Evolutionary conservation across 2,888 invertebrate species (phyloP).

Genomic region (Coecobrya sp.): DNA sequence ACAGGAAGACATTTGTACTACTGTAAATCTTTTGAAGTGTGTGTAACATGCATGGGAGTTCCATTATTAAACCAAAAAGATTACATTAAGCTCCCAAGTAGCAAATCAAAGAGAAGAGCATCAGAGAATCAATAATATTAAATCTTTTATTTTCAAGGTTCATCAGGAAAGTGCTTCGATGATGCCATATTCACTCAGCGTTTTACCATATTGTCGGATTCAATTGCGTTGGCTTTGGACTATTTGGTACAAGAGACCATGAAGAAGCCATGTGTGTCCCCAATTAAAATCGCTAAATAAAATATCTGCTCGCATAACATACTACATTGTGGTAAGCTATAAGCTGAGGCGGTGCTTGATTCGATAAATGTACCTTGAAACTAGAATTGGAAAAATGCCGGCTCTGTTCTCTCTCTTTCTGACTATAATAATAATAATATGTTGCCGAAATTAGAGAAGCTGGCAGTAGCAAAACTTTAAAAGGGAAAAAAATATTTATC

Average conservation of each 20-base stretch:
- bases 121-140: conserved; percentile 64
- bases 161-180: conserved; percentile 67
- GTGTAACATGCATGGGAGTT: conserved; percentile 29
- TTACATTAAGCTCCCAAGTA: conserved; percentile 63
- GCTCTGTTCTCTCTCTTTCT: conserved; percentile 29
- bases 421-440: too few relatives aligned
- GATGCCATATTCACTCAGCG: not conserved
- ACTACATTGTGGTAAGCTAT: not conserved
- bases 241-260: conserved; percentile 66
- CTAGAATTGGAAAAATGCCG: conserved; percentile 62
- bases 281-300: conserved; percentile 70
- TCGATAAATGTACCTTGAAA: conserved; percentile 68
- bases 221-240: conserved; percentile 44
- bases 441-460: conserved; percentile 11
- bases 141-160: conserved; percentile 78
- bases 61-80: conserved; percentile 68
- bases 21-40: conserved; percentile 11
- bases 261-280: conserved; percentile 78
- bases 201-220: conserved; percentile 55
- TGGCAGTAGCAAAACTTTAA: conserved; percentile 51
- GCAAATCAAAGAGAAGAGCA: conserved; percentile 69
- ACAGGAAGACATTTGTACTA: conserved; percentile 45
- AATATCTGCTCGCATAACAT: conserved; percentile 27
- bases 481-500: conserved; percentile 45
- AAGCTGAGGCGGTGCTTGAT: not conserved